Evolutionary conservation across 2,888 invertebrate genomes (phyloP), one percentile per base, ranked within the genome.

Genomic region (Platycheirus albimanus): DNA sequence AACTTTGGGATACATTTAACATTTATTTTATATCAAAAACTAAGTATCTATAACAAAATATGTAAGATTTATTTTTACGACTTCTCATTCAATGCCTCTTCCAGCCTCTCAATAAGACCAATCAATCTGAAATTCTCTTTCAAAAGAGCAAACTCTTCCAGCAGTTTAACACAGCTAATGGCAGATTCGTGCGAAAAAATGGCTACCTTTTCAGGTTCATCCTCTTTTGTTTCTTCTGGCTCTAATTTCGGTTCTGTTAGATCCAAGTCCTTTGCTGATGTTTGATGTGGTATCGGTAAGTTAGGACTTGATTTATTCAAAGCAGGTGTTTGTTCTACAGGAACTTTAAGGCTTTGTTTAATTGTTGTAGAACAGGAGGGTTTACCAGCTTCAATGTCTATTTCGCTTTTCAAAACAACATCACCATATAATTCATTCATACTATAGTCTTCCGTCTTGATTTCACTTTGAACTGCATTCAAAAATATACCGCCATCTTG

Each of bases 41-140:
- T 24, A 8, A 6, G 8, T 6, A 33, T 24, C 24, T 33, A 33
- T 33, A 33, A 33, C 5, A 33, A 33, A 20, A 49, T 7, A 3
- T n/a, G n/a, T n/a, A n/a, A n/a, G n/a, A n/a, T 11, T 15, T 28
- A 56, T 66, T 38, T 45, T 15, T n/a, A n/a, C n/a, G 47, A 2
- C 1, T 13, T 49, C n/a, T 52, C 58, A 36, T 71, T 78, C 1
- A 83, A n/a, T 2, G 78, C 78, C 11, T 78, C 78, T 15, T 83
- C 83, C 1, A 83, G 63, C 17, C 83, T 67, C 13, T 83, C 83
- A 15, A 90, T 88, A 17, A 90, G 80, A 1, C 87, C 90, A 71
- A 90, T 90, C 2, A 90, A 85, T 10, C 90, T 87, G 70, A 88
- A 89, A 71, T 90, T 89, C 56, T 88, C 89, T 75, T 87, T 87